Evolutionary conservation across 2,888 invertebrate species (phyloP), one percentile per base, ranked within the genome.

Genomic region (Aleiodes leptofemur): DNA sequence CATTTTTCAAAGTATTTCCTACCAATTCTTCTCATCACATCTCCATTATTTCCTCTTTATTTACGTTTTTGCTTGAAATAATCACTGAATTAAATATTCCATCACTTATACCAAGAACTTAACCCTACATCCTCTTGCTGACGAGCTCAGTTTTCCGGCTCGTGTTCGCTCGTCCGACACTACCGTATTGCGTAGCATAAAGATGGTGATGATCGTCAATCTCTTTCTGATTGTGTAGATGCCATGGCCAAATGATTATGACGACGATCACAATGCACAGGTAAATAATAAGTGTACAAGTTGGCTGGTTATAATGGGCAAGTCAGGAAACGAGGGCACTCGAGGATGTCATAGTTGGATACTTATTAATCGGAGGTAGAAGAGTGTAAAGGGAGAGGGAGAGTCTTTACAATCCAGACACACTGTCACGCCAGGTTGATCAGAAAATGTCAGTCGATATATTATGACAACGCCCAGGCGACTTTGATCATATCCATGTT

Each of bases 321-420:
- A 83, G 86, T 85, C 88, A 85, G 88, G 87, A 88, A 88, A 86
- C 87, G 85, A 83, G 85, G 80, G 83, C 86, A 86, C 76, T 83
- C 83, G 83, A 86, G 86, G 84, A 86, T 86, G 84, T 85, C 84
- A 82, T 76, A 78, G 81, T 77, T 80, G 77, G 34, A 76, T 69
- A 77, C 76, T 73, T 74, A 57, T 77, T 76, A 64, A 70, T 59
- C 70, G 71, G 74, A 74, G 82, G 83, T 83, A 85, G 86, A 86
- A 82, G 80, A 82, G 77, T 81, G 82, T 84, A 48, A 48, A 34
- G 34, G 43, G 9, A 11, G 43, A 11, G 43, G 43, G 43, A 11
- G 43, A 43, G 43, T 11, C 43, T 43, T 16, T 64, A 43, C 64
- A 16, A 64, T 43, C 43, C 43, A 64, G 64, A 64, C 57, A 34